phyloP scores from a whole-genome alignment of 1,140 invertebrate genomes.

The Drosophila albomicans region DNA sequence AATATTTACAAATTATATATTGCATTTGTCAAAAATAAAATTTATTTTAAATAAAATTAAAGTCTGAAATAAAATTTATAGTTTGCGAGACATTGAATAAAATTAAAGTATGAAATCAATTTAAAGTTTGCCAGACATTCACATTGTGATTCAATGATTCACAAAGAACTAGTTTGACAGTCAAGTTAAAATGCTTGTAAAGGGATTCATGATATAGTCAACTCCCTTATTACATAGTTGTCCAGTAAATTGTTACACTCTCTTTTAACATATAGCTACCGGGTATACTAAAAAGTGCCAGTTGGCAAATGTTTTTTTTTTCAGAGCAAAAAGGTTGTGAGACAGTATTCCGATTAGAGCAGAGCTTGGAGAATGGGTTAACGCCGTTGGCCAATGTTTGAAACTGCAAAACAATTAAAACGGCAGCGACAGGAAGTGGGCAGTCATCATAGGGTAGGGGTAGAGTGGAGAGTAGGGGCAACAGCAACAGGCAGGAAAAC shows the following conservation, averaged over 20 bases:
- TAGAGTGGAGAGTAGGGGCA: background rate
- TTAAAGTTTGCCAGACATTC: no score
- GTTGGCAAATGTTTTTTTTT: constrained; percentile 31
- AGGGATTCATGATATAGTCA: background rate
- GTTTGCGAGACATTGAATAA: no score
- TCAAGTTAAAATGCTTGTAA: no score
- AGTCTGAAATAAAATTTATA: no score
- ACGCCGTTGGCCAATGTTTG: constrained; percentile 12
- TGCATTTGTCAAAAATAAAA: no score
- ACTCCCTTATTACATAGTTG: background rate
- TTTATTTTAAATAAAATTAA: no score
- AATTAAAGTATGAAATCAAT: no score
- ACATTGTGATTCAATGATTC: no score
- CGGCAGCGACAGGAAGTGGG: constrained; percentile 32
- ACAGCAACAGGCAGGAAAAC: constrained; percentile 43
- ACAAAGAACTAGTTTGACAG: no score
- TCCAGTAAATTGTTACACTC: background rate
- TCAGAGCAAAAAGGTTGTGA: constrained; percentile 6
- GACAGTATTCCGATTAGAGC: constrained; percentile 32
- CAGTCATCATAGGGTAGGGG: background rate
- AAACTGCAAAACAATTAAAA: constrained; percentile 65
- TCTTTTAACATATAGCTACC: background rate
- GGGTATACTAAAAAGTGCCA: constrained; percentile 30
- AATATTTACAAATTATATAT: no score
- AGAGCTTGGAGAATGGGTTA: background rate